These are phyloP conservation scores for Clytia hemisphaerica DNA, from an alignment of 30 jellyfish, hydroid and myxozoan species.

Conservation along the genomic window DNA sequence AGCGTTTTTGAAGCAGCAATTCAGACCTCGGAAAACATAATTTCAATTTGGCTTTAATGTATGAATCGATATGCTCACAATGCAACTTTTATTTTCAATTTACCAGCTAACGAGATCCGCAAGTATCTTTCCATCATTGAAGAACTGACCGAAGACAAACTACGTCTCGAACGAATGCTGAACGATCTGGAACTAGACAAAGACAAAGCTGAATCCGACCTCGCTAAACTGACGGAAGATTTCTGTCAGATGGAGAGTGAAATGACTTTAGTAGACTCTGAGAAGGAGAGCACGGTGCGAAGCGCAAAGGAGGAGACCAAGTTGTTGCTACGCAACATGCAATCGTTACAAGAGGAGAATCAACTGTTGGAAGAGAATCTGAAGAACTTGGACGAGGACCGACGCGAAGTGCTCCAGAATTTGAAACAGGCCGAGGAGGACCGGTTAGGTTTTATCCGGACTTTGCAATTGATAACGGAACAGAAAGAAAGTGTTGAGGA, in stretches of 20 bases:
- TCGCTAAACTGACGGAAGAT: conserved; percentile 68
- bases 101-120: conserved; percentile 71
- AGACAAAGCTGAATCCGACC: conserved; percentile 57
- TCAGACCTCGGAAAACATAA: too few species aligned
- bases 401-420: conserved; percentile 69
- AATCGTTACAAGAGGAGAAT: conserved; percentile 85
- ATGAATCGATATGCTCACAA: too few species aligned
- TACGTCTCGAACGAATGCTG: conserved; percentile 69
- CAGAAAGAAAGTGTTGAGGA: conserved; percentile 36
- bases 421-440: conserved; percentile 91
- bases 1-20: too few species aligned
- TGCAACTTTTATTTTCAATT: too few species aligned
- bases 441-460: conserved; percentile 68
- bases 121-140: conserved; percentile 83
- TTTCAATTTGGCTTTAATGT: too few species aligned
- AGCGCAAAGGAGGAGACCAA: conserved; percentile 73
- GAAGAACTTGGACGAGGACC: conserved; percentile 69
- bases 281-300: conserved; percentile 50
- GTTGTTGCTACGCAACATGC: conserved; percentile 67
- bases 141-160: conserved; percentile 95
- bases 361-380: conserved; percentile 78
- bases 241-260: conserved; percentile 43
- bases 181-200: conserved; percentile 69
- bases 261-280: conserved; percentile 25
- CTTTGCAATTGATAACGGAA: conserved; percentile 63